Evolutionary conservation across 2,797 vertebrate genomes (phyloP).

Genomic region (Hydrolagus colliei): DNA sequence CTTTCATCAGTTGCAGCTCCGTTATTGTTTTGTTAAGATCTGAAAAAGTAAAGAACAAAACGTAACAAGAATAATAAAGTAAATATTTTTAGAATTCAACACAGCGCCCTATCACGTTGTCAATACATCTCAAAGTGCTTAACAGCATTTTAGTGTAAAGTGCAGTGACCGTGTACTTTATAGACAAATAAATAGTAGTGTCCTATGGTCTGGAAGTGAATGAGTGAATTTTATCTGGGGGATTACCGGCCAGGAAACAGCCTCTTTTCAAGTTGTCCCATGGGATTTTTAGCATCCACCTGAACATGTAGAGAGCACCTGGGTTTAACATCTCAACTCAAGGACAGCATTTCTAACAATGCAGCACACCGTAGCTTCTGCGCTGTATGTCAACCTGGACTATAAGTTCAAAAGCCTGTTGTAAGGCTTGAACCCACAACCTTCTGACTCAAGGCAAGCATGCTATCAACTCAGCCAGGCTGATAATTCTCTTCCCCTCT

Average conservation of each 20-base stretch:
- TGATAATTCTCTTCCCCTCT: not conserved
- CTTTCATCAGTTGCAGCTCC: not conserved
- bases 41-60: not conserved
- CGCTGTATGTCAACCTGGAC: not conserved
- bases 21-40: not conserved
- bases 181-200: too few species aligned
- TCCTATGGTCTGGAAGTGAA: too few species aligned
- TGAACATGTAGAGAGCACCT: not conserved
- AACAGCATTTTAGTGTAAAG: too few species aligned
- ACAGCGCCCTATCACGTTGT: too few species aligned
- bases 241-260: not conserved
- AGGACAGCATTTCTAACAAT: not conserved
- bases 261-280: not conserved
- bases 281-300: not conserved
- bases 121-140: too few species aligned
- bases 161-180: too few species aligned
- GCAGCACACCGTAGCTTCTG: not conserved
- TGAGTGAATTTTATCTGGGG: too few species aligned
- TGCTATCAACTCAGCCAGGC: not conserved
- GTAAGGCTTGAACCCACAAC: not conserved
- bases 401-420: too few species aligned
- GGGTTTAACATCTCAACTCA: not conserved
- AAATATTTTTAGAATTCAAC: too few species aligned
- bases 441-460: not conserved
- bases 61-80: too few species aligned